These are phyloP conservation scores for Oscheius onirici DNA, from an alignment of 2,888 invertebrate genomes.

Conservation along the genomic window DNA sequence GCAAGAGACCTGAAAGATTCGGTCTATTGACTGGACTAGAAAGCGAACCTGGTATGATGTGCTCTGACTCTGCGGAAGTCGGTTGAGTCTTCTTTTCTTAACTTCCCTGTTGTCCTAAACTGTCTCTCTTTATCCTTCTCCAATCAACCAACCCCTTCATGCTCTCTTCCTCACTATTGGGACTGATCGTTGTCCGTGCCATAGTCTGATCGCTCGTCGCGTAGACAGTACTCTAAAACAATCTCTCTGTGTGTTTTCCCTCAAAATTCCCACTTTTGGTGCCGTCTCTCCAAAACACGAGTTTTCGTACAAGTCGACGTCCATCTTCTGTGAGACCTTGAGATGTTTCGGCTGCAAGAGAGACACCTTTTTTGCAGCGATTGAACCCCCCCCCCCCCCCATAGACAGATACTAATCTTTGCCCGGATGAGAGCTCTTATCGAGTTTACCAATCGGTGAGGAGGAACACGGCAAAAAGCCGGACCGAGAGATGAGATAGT, in stretches of 20 bases:
- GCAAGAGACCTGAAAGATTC: not conserved
- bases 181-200: constrained; percentile 9
- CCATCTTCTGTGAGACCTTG: constrained; percentile 1
- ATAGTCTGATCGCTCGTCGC: constrained; percentile 7
- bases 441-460: constrained; percentile 7
- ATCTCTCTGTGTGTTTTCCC: not conserved
- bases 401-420: constrained; percentile 5
- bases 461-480: not conserved
- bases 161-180: not conserved
- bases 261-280: not conserved
- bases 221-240: not conserved
- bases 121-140: not conserved
- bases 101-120: not conserved
- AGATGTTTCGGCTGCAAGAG: constrained; percentile 17
- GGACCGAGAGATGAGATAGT: not conserved
- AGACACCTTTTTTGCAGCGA: not conserved
- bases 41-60: constrained; percentile 3
- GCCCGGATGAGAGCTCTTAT: not conserved
- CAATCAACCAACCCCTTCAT: too few relatives aligned
- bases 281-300: not conserved
- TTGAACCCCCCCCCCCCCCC: not conserved
- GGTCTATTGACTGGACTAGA: not conserved
- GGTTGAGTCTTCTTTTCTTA: not conserved
- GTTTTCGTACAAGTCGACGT: constrained; percentile 26
- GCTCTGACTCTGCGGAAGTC: constrained; percentile 23